A percentile compares a stretch with the other conserved stretches of the same genome.
Evolutionary conservation across 2,113 vertebrate genomes (phyloP).

Genomic region (Lepisosteus oculatus): DNA sequence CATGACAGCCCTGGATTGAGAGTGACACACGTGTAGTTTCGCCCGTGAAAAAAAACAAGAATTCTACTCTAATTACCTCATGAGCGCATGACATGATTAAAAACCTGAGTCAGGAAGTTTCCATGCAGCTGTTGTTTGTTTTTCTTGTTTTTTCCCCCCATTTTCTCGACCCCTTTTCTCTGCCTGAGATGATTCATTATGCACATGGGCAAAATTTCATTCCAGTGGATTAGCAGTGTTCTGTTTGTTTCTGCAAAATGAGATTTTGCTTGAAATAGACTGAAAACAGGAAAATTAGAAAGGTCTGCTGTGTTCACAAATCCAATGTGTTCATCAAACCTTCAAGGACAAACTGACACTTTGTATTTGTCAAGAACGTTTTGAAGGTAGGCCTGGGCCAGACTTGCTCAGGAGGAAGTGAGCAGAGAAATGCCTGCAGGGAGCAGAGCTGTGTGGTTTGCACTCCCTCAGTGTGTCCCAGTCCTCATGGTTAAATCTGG

Average conservation of each 20-base stretch:
- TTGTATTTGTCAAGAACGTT: constrained; percentile 8
- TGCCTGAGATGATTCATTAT: constrained; percentile 13
- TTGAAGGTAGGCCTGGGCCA: constrained; percentile 13
- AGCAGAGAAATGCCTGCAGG: not conserved
- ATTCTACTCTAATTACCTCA: constrained; percentile 1
- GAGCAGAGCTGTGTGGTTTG: not conserved
- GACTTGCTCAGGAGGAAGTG: not conserved
- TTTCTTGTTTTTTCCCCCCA: not conserved
- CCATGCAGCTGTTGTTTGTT: no score
- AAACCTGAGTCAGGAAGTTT: constrained; percentile 13
- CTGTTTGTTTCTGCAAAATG: constrained; percentile 21
- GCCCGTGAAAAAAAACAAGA: not conserved
- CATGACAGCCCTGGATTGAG: not conserved
- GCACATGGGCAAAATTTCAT: constrained; percentile 11
- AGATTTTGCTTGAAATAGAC: constrained; percentile 11
- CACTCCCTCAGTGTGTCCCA: no score
- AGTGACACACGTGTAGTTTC: not conserved
- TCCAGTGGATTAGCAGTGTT: constrained; percentile 14
- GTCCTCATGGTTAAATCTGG: no score
- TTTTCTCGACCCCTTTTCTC: not conserved
- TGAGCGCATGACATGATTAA: constrained; percentile 16
- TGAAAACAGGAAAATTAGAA: constrained; percentile 17
- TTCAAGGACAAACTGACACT: constrained; percentile 20
- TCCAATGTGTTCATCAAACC: constrained; percentile 10
- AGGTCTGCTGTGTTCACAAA: constrained; percentile 1